Evolutionary conservation across 2,888 invertebrate genomes (phyloP).

Genomic region (Mythimna ferrago): DNA sequence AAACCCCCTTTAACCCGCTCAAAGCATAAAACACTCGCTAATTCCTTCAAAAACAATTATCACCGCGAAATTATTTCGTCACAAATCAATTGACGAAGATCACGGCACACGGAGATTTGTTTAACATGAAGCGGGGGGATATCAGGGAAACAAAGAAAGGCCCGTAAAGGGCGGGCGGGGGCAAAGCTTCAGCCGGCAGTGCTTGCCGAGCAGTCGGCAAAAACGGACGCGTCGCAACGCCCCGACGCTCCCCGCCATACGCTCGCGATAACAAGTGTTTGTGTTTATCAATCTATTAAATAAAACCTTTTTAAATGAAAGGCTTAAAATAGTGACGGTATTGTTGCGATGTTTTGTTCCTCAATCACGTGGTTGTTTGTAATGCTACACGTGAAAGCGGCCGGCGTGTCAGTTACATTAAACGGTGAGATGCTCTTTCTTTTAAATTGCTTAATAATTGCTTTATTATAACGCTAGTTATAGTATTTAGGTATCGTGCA

Average conservation of each 20-base stretch:
- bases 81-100: slow-evolving; percentile 83
- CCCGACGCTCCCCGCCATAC: slow-evolving; percentile 55
- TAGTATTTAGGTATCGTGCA: background rate
- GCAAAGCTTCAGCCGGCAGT: slow-evolving; percentile 78
- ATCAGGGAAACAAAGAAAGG: slow-evolving; percentile 88
- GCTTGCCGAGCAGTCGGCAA: slow-evolving; percentile 80
- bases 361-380: slow-evolving; percentile 49
- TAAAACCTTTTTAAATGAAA: slow-evolving; percentile 43
- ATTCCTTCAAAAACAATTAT: slow-evolving; percentile 62
- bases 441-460: slow-evolving; percentile 32
- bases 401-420: slow-evolving; percentile 64
- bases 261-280: slow-evolving; percentile 74
- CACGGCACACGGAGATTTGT: slow-evolving; percentile 84
- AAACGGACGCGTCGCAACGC: slow-evolving; percentile 66
- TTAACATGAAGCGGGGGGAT: slow-evolving; percentile 76
- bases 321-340: slow-evolving; percentile 52
- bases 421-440: slow-evolving; percentile 69
- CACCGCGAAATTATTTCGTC: slow-evolving; percentile 64
- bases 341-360: slow-evolving; percentile 73
- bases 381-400: slow-evolving; percentile 61
- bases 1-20: background rate
- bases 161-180: slow-evolving; percentile 85
- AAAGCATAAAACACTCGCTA: slow-evolving; percentile 49
- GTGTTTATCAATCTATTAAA: slow-evolving; percentile 68
- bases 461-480: background rate